Base-by-base conservation (phyloP, 2,113 vertebrate species). In the Tupaia chinensis region DNA sequence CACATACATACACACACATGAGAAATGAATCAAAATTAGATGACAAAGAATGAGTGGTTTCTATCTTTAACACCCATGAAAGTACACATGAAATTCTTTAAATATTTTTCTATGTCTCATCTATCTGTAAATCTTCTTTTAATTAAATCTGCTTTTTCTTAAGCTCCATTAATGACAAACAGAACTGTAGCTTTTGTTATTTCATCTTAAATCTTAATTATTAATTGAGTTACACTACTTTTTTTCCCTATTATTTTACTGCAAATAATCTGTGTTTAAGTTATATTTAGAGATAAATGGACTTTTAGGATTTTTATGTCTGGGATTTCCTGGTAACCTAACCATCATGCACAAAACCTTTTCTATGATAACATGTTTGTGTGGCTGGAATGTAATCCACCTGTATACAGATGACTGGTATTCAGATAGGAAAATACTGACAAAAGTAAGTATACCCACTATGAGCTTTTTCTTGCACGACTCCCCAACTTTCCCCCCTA, bases 131-230 rank as follows among this genome's bases (percentile, higher is more conserved):
- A 74, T 90, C 44, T 60, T 84, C 17, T 88, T 93, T 72, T n/a
- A 91, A 86, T 93, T 86, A 81, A 82, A 78, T 91, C 12, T 87
- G 16, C 11, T 86, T 91, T 89, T 92, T 5, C 20, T 73, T 10
- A 92, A 32, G n/a, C 20, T 25, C 4, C 9, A 93, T 34, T 72
- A 87, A 70, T 58, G 44, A 92, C 54, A 78, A 25, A 9, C 56
- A 81, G 87, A 91, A 23, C 7, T 16, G 56, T 11, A 83, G 65
- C 9, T 65, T 87, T 93, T 89, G 20, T 92, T 54, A 93, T 44
- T 58, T 44, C 29, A 53, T 32, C n/a, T 69, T 69, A 53, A 65
- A 70, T 87, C 85, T 92, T 56, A 89, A 86, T 89, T 72, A 58
- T 61, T 81, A 69, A n/a, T 22, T 61, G 44, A 23, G 22, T 13